phyloP scores from a whole-genome alignment of 2,888 invertebrate species.

The Drosophila ezoana region DNA sequence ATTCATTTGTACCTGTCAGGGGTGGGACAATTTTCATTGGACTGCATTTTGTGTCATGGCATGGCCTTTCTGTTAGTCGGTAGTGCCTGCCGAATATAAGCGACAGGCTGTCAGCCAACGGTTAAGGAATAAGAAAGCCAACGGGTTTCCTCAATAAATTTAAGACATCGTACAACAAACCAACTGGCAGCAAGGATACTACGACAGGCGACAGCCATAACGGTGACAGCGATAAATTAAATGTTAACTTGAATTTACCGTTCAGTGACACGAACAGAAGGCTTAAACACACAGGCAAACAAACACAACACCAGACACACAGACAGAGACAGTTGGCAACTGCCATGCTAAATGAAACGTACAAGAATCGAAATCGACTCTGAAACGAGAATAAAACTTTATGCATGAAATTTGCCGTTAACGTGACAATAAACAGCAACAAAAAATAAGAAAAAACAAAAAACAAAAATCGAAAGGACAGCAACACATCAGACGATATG shows the following conservation, averaged over 20 bases:
- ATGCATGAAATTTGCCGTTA: slow-evolving; percentile 72
- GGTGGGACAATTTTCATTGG: slow-evolving; percentile 41
- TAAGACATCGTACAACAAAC: slow-evolving; percentile 27
- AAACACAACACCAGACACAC: slow-evolving; percentile 11
- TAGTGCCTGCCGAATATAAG: slow-evolving; percentile 53
- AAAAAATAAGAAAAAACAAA: slow-evolving; percentile 41
- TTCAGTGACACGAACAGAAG: slow-evolving; percentile 74
- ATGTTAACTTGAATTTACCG: slow-evolving; percentile 81
- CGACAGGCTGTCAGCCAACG: slow-evolving; percentile 56
- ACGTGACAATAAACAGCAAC: slow-evolving; percentile 69
- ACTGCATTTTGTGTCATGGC: slow-evolving; percentile 35
- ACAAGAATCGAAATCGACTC: slow-evolving; percentile 53
- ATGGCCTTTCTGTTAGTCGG: slow-evolving; percentile 43
- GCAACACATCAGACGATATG: slow-evolving; percentile 7
- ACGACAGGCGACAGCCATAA: slow-evolving; percentile 79
- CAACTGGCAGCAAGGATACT: slow-evolving; percentile 39
- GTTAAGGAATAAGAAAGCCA: slow-evolving; percentile 41
- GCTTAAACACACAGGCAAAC: slow-evolving; percentile 28
- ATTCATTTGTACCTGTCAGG: slow-evolving; percentile 28
- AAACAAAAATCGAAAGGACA: slow-evolving; percentile 42
- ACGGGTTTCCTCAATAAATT: slow-evolving; percentile 79
- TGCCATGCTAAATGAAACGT: slow-evolving; percentile 64
- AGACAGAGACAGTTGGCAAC: slow-evolving; percentile 34
- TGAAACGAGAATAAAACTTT: slow-evolving; percentile 66
- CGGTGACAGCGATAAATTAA: slow-evolving; percentile 82